A percentile compares a stretch with the other conserved stretches of the same genome.
These are phyloP conservation scores for Tursiops truncatus DNA, from an alignment of 2,113 vertebrate genomes.

Conservation along the genomic window DNA sequence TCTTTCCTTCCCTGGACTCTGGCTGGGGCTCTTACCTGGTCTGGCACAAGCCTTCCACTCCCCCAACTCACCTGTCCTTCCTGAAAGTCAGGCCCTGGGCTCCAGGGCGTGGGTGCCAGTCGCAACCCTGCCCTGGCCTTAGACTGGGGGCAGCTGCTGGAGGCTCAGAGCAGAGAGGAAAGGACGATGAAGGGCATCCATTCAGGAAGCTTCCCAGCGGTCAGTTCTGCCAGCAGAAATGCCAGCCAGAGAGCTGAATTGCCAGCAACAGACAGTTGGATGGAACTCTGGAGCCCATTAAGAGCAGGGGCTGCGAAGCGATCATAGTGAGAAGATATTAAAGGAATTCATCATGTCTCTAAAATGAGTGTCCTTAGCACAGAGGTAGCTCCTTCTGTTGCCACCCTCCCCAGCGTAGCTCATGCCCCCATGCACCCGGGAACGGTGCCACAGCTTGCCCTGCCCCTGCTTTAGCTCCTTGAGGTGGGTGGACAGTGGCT, in stretches of 20 bases:
- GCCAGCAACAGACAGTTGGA: constrained; percentile 11
- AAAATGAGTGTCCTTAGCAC: background rate
- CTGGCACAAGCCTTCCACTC: background rate
- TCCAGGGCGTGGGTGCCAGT: background rate
- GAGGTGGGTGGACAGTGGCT: background rate
- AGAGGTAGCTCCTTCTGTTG: background rate
- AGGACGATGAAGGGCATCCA: background rate
- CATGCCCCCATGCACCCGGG: background rate
- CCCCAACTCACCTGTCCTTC: background rate
- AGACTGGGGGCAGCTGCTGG: background rate
- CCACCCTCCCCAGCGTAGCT: background rate
- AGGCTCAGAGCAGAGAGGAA: background rate
- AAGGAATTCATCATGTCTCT: constrained; percentile 63
- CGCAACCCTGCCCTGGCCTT: background rate
- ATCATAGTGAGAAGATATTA: constrained; percentile 50
- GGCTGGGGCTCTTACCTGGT: background rate
- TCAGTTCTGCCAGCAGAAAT: constrained; percentile 2
- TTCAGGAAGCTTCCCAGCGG: constrained; percentile 37
- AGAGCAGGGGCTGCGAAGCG: constrained; percentile 15
- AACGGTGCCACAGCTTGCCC: background rate
- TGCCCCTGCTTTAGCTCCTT: background rate
- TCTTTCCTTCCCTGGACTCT: background rate
- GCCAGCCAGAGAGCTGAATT: constrained; percentile 8
- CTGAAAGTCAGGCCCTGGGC: background rate
- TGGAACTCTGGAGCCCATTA: constrained; percentile 23